These are phyloP conservation scores for Aquatica leii DNA, from an alignment of 2,888 invertebrate species.

Conservation along the genomic window DNA sequence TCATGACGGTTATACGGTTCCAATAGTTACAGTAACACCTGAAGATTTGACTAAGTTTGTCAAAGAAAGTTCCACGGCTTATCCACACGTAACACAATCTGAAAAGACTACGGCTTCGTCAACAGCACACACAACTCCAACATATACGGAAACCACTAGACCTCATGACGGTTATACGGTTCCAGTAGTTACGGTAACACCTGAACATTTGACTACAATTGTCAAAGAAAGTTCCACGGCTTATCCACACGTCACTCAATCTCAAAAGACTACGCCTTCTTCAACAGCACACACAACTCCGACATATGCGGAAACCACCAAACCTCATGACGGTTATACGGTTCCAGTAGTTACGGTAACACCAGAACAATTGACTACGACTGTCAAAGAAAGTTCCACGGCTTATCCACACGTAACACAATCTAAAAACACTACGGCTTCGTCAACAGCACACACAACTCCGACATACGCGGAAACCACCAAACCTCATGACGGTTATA, in stretches of 20 bases:
- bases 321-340: neutral
- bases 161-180: no score
- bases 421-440: neutral
- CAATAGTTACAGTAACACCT: neutral
- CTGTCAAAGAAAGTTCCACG: neutral
- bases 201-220: no score
- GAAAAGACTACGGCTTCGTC: no score
- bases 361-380: neutral
- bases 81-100: no score
- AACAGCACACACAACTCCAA: no score
- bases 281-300: neutral
- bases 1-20: neutral
- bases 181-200: no score
- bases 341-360: neutral
- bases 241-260: no score
- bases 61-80: no score
- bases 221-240: no score
- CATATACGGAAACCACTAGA: no score
- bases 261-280: neutral
- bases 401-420: neutral
- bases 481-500: neutral
- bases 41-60: no score
- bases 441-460: slow-evolving; percentile 13
- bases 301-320: neutral
- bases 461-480: neutral